phyloP scores from a whole-genome alignment of 2,888 invertebrate species.

The Tribolium freemani region DNA sequence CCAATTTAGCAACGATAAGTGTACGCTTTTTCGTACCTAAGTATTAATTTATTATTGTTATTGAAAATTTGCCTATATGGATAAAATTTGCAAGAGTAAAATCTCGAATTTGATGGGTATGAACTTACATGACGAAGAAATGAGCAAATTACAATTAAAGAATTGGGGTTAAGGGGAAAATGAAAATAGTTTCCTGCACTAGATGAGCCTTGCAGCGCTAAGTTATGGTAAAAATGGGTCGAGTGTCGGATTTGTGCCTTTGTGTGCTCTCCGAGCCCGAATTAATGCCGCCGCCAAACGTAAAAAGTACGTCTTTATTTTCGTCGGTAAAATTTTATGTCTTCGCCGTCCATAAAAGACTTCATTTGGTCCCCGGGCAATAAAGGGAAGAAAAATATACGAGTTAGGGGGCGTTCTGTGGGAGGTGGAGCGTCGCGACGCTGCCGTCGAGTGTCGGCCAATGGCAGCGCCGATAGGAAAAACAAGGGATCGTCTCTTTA shows the following conservation, averaged over 20 bases:
- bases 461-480: slow-evolving; percentile 66
- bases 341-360: slow-evolving; percentile 55
- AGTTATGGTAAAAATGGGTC: not conserved
- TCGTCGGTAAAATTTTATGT: slow-evolving; percentile 47
- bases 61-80: no score
- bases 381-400: slow-evolving; percentile 50
- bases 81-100: no score
- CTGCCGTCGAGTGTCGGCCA: slow-evolving; percentile 49
- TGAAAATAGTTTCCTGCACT: no score
- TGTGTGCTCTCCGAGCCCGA: not conserved
- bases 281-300: slow-evolving; percentile 36
- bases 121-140: no score
- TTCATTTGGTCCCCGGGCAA: slow-evolving; percentile 56
- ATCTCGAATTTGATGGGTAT: no score
- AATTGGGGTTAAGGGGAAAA: no score
- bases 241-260: not conserved
- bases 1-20: no score
- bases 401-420: slow-evolving; percentile 35
- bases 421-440: slow-evolving; percentile 57
- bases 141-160: no score
- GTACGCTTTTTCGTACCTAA: no score
- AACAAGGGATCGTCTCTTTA: slow-evolving; percentile 73
- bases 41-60: no score
- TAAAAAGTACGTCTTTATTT: slow-evolving; percentile 51
- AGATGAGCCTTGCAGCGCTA: not conserved